A percentile compares a stretch with the other conserved stretches of the same genome.
Evolutionary conservation across 2,888 invertebrate species (phyloP).

Genomic region (Tachina lurida): DNA sequence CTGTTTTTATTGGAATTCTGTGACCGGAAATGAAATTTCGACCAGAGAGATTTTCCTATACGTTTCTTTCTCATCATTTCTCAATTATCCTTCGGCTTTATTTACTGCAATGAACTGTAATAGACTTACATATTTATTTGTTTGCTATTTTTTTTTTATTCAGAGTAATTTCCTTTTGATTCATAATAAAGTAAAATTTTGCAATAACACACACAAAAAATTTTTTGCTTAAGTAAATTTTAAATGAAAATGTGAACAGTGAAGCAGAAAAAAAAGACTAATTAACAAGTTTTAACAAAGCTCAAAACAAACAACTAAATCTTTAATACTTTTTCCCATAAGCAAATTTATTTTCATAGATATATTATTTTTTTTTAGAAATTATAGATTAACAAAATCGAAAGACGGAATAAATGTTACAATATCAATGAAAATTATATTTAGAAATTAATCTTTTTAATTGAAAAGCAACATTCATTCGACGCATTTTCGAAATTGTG

Average conservation of each 20-base stretch:
- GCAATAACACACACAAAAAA: not conserved
- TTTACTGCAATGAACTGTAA: conserved; percentile 1
- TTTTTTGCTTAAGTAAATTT: conserved; percentile 34
- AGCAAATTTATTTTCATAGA: not conserved
- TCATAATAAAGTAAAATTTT: conserved; percentile 23
- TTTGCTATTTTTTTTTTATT: conserved; percentile 6
- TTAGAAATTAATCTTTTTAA: too few relatives aligned
- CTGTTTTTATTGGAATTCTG: conserved; percentile 42
- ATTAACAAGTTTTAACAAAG: not conserved
- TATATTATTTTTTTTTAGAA: too few relatives aligned
- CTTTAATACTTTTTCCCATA: not conserved
- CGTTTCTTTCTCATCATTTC: conserved; percentile 33
- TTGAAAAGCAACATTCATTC: too few relatives aligned
- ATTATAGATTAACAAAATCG: too few relatives aligned
- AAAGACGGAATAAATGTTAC: too few relatives aligned
- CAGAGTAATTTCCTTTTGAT: conserved; percentile 61
- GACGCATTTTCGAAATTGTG: too few relatives aligned
- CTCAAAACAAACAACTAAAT: too few relatives aligned
- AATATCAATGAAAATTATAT: too few relatives aligned
- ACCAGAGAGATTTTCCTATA: not conserved
- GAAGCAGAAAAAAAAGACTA: not conserved
- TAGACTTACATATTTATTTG: conserved; percentile 16
- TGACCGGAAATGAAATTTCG: conserved; percentile 65
- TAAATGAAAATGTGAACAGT: conserved; percentile 33
- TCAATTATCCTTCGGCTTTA: conserved; percentile 71